Evolutionary conservation across 2,113 vertebrate species (phyloP), one percentile per base, ranked within the genome.

Genomic region (Centropristis striata): DNA sequence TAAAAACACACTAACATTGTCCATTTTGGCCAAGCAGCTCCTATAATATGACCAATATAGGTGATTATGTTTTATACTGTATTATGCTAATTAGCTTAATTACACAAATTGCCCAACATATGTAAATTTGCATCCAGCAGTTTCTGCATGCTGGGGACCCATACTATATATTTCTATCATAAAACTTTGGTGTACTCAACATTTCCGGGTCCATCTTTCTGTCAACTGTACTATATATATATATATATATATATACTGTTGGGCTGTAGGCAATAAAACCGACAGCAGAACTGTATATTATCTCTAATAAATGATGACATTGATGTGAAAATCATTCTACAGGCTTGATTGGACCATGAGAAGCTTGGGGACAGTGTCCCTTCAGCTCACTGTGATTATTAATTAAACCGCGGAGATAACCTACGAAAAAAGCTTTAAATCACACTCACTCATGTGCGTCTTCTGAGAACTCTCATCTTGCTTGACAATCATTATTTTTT

Each of bases 321-420:
- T 61, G 59, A 80, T 71, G 49, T 73, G 57, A 69, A 79, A 63
- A 57, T 55, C 32, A 39, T 71, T 75, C 46, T 54, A 8, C 37
- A 54, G 32, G 16, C 20, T 80, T 79, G 42, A 83, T 76, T 75
- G 61, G 46, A 32, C 39, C 18, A 23, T 42, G 65, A 65, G 75
- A 66, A 50, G 51, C 50, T 16, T 15, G 8, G 3, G 71, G 70
- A 36, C n/a, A 50, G n/a, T 4, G 25, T 70, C 51, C 63, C 42
- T 74, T 37, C 59, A 9, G 0, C 21, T 75, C 59, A 68, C 47
- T 32, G 1, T 21, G 49, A 57, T 61, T 12, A 47, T 73, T 75
- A 80, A 66, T 80, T 78, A 83, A 57, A 46, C n/a, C 61, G 57
- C 14, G 2, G 36, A 60, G 59, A 80, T 50, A 68, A 82, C 71